Percentiles rank a stretch among this genome's conserved stretches.
Conservation (phyloP, 2,797 vertebrate species). For the Aulostomus chinensis region DNA sequence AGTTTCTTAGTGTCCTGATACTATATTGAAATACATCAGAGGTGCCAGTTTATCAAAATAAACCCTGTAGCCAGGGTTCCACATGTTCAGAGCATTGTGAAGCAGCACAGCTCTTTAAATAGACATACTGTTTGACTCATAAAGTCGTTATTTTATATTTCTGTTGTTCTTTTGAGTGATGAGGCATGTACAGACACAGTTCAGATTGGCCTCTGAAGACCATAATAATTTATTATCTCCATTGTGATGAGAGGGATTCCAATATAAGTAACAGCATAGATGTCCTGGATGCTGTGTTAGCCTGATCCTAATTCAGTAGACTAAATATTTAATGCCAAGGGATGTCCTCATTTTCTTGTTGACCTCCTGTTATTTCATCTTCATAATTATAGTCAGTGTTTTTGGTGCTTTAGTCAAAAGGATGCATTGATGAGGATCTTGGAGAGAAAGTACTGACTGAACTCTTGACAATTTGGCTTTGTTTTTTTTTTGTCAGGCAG, state of each 20-base stretch:
- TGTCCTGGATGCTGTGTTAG: conserved; percentile 11
- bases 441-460: not conserved
- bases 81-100: conserved; percentile 4
- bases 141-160: conserved; percentile 4
- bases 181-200: conserved; percentile 27
- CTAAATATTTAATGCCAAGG: conserved; percentile 24
- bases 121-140: conserved; percentile 4
- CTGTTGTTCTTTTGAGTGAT: conserved; percentile 10
- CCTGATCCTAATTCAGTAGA: conserved; percentile 19
- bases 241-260: conserved; percentile 8
- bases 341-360: conserved; percentile 26
- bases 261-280: conserved; percentile 2
- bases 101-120: not conserved
- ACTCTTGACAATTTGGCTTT: not conserved
- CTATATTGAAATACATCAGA: conserved; percentile 2
- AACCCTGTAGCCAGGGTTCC: not conserved
- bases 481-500: not conserved
- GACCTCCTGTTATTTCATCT: no score
- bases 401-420: no score
- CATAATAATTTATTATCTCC: conserved; percentile 31
- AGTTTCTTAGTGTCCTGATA: conserved; percentile 25
- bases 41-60: not conserved
- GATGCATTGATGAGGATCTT: not conserved
- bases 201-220: conserved; percentile 24
- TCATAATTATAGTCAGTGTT: no score